Conservation (phyloP, 2,113 vertebrate genomes). For the Muntiacus muntjak region DNA sequence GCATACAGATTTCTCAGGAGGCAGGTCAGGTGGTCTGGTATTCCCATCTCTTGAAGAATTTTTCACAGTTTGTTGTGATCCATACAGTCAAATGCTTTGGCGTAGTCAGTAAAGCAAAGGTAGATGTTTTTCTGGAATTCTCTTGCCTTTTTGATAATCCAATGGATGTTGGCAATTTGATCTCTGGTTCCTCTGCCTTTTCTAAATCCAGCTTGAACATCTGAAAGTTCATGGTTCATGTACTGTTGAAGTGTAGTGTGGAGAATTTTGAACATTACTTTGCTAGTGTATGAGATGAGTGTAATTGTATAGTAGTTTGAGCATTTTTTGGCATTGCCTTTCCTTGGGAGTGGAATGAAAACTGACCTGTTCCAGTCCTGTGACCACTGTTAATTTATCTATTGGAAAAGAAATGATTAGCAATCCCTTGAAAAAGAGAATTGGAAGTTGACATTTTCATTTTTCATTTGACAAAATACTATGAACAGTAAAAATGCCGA, state of each 20-base stretch:
- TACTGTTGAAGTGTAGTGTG: neutral
- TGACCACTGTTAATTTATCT: neutral
- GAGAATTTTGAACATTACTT: neutral
- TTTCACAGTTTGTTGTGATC: neutral
- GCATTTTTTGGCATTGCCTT: neutral
- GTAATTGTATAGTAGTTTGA: neutral
- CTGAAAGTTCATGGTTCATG: neutral
- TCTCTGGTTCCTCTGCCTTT: neutral
- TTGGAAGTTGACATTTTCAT: conserved; percentile 32
- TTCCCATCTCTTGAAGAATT: neutral
- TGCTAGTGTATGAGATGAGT: neutral
- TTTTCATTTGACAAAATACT: conserved; percentile 47
- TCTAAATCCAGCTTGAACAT: neutral
- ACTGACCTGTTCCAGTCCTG: neutral
- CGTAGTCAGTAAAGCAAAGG: neutral
- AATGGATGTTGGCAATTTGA: neutral
- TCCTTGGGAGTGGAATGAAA: neutral
- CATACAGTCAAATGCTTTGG: neutral
- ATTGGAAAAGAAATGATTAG: conserved; percentile 41
- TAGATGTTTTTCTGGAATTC: neutral
- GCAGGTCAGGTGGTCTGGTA: neutral
- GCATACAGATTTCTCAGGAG: neutral
- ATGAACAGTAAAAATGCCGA: conserved; percentile 14
- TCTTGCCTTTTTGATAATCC: neutral
- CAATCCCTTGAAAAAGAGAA: conserved; percentile 61